These are phyloP conservation scores for Eciton burchellii DNA, from an alignment of 1,140 invertebrate species.

Conservation along the genomic window DNA sequence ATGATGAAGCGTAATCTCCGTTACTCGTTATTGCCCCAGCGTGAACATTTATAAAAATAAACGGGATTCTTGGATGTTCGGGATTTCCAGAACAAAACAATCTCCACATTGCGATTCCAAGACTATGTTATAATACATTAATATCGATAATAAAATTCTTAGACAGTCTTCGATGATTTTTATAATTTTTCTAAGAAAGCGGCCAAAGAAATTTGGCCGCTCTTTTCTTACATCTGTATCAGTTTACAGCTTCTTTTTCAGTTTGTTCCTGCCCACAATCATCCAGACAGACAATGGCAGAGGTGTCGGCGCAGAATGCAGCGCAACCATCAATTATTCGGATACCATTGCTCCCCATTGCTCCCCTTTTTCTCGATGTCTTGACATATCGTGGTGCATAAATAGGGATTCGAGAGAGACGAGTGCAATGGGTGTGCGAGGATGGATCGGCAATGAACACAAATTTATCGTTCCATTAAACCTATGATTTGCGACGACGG, in stretches of 20 bases:
- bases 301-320: constrained; percentile 16
- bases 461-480: constrained; percentile 72
- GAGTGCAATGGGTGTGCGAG: background rate
- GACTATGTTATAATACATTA: too few relatives aligned
- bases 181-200: constrained; percentile 1
- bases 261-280: background rate
- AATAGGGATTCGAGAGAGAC: background rate
- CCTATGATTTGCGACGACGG: constrained; percentile 68
- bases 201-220: background rate
- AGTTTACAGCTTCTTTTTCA: background rate
- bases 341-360: constrained; percentile 18
- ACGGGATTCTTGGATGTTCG: background rate
- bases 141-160: too few relatives aligned
- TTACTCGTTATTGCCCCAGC: constrained; percentile 27
- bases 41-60: constrained; percentile 8
- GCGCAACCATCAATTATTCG: constrained; percentile 51
- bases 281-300: background rate
- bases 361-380: background rate
- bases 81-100: background rate
- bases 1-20: constrained; percentile 17
- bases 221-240: background rate
- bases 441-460: constrained; percentile 58
- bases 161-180: background rate
- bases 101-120: background rate
- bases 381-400: background rate